Conservation (phyloP, 2,113 vertebrate species). For the Perca flavescens region DNA sequence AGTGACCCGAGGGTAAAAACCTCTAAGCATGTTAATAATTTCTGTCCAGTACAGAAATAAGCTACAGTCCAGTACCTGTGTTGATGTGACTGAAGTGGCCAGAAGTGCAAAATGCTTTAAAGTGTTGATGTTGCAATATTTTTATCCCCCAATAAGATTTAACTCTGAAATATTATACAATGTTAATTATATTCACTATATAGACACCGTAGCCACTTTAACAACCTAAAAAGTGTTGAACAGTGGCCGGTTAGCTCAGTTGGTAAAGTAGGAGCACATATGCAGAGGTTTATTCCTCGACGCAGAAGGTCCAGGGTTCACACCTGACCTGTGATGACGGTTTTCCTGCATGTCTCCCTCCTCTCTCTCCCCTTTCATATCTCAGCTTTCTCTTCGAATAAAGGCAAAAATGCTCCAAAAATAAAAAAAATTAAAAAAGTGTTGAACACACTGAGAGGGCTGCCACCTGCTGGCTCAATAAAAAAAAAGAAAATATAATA, state of each 20-base stretch:
- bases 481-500: background rate
- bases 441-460: background rate
- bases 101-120: background rate
- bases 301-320: no score
- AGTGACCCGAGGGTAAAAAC: background rate
- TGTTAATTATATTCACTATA: background rate
- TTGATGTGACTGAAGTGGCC: background rate
- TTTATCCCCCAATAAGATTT: background rate
- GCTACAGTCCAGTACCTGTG: no score
- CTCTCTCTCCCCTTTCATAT: no score
- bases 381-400: no score
- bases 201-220: background rate
- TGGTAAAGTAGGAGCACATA: no score
- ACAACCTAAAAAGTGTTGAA: background rate
- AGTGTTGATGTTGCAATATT: background rate
- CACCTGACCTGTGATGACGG: no score
- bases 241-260: no score
- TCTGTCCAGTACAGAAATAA: background rate
- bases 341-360: no score
- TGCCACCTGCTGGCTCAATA: constrained; percentile 42
- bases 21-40: no score
- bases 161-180: background rate
- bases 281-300: no score
- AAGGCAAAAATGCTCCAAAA: no score
- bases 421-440: background rate